A percentile compares a stretch with the other conserved stretches of the same genome.
Evolutionary conservation across 2,888 invertebrate genomes (phyloP).

Genomic region (Drosophila sordidula): DNA sequence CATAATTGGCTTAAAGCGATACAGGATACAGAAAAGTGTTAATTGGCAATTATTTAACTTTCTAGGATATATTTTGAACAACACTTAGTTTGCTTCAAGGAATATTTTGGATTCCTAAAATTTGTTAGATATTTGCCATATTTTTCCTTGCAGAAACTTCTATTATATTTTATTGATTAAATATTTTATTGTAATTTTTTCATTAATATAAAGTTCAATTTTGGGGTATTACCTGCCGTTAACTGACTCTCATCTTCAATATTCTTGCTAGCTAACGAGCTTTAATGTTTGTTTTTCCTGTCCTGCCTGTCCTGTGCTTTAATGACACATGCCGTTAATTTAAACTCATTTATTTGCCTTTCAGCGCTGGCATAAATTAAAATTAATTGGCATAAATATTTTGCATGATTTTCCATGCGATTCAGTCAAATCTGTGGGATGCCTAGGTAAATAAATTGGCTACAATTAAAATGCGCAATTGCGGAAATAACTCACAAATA

Average conservation of each 20-base stretch:
- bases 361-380: conserved; percentile 35
- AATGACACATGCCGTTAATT: conserved; percentile 32
- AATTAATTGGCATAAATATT: conserved; percentile 38
- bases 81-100: no score
- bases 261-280: neutral
- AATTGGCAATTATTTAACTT: no score
- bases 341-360: conserved; percentile 48
- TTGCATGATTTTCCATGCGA: conserved; percentile 27
- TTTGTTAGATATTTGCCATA: no score
- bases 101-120: no score
- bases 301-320: neutral
- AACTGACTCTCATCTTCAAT: neutral
- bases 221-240: neutral
- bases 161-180: no score
- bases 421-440: neutral
- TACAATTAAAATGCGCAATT: conserved; percentile 42
- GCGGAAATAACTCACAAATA: conserved; percentile 42
- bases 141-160: no score
- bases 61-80: no score
- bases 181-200: no score
- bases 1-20: no score
- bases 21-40: no score
- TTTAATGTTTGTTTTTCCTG: neutral
- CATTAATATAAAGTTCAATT: neutral
- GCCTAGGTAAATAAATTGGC: conserved; percentile 20